These are phyloP conservation scores for mouse (Mus musculus) DNA, from an alignment of 2,113 vertebrate species.

Conservation along the genomic window GRCm39 chr11:59666001-59666500, in stretches of 20 bases:
- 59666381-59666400: constrained; percentile 98
- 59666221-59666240: constrained; percentile 81
- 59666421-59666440: constrained; percentile 83
- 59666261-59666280: constrained; percentile 11
- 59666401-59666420: constrained; percentile 92
- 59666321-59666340: constrained; percentile 49
- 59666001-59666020: no score
- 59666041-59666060: neutral
- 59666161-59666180: constrained; percentile 39
- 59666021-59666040: neutral
- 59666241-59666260: constrained; percentile 87
- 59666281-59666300: neutral
- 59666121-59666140: constrained; percentile 76
- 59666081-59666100: neutral
- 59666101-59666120: constrained; percentile 42
- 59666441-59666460: constrained; percentile 84
- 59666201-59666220: neutral
- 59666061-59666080: neutral
- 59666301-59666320: neutral
- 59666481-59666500: constrained; percentile 78
- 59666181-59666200: constrained; percentile 72
- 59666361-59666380: constrained; percentile 97
- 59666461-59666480: constrained; percentile 80
- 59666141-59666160: constrained; percentile 51
- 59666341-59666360: constrained; percentile 98